These are phyloP conservation scores for Tipula vernalis DNA, from an alignment of 2,888 invertebrate species.

Conservation along the genomic window DNA sequence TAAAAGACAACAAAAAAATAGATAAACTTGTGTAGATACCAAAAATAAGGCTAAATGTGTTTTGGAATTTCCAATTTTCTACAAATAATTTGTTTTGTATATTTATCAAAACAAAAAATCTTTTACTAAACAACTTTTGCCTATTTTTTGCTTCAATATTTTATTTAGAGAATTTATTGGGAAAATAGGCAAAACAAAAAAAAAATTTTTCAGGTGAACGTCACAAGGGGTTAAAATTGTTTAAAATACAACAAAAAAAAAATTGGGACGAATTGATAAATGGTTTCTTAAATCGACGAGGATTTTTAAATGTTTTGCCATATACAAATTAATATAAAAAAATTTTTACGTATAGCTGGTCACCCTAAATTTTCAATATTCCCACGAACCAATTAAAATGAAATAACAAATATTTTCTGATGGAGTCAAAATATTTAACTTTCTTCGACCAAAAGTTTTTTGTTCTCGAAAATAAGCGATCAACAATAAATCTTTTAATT, in stretches of 20 bases:
- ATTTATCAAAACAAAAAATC: neutral
- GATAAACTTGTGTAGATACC: neutral
- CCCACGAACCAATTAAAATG: neutral
- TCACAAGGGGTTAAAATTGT: neutral
- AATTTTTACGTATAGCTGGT: neutral
- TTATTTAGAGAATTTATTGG: neutral
- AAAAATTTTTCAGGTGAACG: neutral
- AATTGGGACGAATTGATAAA: neutral
- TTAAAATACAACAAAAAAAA: neutral
- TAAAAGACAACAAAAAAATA: neutral
- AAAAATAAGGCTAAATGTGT: neutral
- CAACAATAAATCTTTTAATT: constrained; percentile 1
- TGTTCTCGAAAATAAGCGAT: neutral
- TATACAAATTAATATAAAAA: neutral
- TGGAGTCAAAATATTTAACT: neutral
- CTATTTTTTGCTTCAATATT: neutral
- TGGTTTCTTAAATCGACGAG: neutral
- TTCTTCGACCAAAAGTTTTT: neutral
- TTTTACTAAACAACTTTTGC: neutral
- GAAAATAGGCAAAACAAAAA: neutral
- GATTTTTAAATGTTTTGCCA: neutral
- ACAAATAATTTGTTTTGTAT: neutral
- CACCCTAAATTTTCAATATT: neutral
- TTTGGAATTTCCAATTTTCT: neutral
- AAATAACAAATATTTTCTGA: neutral